Conservation (phyloP, 2,888 invertebrate genomes). For the Yponomeuta malinellus region DNA sequence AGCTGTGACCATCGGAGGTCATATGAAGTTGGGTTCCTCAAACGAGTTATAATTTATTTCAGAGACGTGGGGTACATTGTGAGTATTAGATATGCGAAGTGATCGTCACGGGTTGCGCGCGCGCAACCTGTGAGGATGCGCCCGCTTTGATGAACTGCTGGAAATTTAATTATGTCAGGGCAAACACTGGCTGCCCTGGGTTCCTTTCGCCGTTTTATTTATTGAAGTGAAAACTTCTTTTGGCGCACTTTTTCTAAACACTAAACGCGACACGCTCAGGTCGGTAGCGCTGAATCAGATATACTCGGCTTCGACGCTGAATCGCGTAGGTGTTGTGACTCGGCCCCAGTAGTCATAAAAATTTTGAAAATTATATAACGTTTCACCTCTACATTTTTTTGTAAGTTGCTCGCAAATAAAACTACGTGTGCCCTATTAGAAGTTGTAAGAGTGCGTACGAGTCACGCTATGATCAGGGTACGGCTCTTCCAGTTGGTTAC, state of each 20-base stretch:
- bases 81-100: conserved; percentile 50
- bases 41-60: neutral
- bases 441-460: no score
- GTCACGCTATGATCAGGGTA: no score
- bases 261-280: neutral
- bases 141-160: neutral
- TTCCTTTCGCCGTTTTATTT: neutral
- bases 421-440: no score
- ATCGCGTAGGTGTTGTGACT: no score
- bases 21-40: neutral
- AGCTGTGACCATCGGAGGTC: neutral
- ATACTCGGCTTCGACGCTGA: no score
- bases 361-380: no score
- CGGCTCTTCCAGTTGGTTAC: no score
- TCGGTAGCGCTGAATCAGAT: no score
- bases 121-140: neutral
- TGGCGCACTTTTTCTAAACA: neutral
- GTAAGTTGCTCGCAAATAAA: no score
- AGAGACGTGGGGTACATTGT: conserved; percentile 23
- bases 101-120: conserved; percentile 52
- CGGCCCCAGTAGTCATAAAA: no score
- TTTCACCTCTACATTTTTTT: no score
- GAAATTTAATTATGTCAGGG: conserved; percentile 55
- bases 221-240: neutral
- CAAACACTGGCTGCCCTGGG: conserved; percentile 37